A percentile compares a stretch with the other conserved stretches of the same genome.
These are phyloP conservation scores for Oophaga pumilio DNA, from an alignment of 2,113 vertebrate species.

Conservation along the genomic window DNA sequence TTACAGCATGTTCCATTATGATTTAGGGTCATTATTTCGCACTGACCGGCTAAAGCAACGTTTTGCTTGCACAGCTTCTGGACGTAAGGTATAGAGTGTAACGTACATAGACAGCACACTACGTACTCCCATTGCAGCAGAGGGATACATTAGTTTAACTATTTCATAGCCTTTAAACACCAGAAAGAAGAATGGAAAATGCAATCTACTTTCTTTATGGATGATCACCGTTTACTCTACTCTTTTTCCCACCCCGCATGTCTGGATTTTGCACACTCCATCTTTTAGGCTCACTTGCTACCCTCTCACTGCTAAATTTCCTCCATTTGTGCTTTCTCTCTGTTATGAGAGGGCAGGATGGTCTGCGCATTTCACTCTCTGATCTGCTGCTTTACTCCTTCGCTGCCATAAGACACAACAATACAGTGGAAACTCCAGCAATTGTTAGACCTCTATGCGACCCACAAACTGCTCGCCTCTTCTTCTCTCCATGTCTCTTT, in stretches of 20 bases:
- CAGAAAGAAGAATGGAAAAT: neutral
- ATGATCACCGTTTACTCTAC: neutral
- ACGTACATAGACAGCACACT: neutral
- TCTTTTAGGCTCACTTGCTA: neutral
- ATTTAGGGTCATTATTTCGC: neutral
- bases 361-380: constrained; percentile 47
- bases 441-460: neutral
- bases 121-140: neutral
- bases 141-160: neutral
- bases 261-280: neutral
- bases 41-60: neutral
- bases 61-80: neutral
- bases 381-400: constrained; percentile 9
- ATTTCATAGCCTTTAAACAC: neutral
- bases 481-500: neutral
- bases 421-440: constrained; percentile 38
- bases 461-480: neutral
- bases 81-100: neutral
- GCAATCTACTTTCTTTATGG: neutral
- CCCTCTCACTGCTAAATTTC: constrained; percentile 46
- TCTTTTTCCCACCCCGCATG: neutral
- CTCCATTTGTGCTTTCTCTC: constrained; percentile 55
- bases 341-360: constrained; percentile 56
- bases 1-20: neutral
- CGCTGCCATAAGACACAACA: constrained; percentile 31